Percentiles rank a stretch among this genome's conserved stretches.
These are phyloP conservation scores for Lepidocyrtinus sp. DNA, from an alignment of 2,888 invertebrate species.

Conservation along the genomic window DNA sequence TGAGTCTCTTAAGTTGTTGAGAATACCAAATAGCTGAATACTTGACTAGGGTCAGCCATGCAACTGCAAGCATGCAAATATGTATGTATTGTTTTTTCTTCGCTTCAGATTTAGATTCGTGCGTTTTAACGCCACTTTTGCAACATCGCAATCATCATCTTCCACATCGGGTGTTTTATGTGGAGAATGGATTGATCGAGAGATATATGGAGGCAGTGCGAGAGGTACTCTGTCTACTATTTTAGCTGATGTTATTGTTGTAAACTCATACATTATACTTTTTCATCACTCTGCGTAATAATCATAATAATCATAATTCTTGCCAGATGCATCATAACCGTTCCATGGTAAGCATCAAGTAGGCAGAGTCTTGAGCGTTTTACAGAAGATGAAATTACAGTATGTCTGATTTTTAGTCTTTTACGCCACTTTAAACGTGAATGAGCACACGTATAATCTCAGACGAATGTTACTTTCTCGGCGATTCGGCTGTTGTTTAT, in stretches of 20 bases:
- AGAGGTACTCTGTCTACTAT: background rate
- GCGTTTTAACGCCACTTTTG: background rate
- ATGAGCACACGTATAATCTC: too few relatives aligned
- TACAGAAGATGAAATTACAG: too few relatives aligned
- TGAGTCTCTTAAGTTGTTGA: background rate
- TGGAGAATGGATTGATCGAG: background rate
- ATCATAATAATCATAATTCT: background rate
- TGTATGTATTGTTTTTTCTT: background rate
- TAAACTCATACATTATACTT: background rate
- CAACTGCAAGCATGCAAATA: background rate
- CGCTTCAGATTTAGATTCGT: too few relatives aligned
- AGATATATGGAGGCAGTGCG: background rate
- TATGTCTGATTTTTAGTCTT: too few relatives aligned
- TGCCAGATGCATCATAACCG: constrained; percentile 37
- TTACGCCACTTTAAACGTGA: background rate
- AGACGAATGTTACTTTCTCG: too few relatives aligned
- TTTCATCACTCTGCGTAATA: background rate
- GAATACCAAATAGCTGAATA: background rate
- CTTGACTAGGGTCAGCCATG: constrained; percentile 11
- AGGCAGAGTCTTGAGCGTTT: background rate
- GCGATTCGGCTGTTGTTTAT: too few relatives aligned
- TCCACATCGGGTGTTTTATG: background rate
- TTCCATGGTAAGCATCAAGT: constrained; percentile 14
- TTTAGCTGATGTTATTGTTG: background rate
- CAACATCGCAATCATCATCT: background rate